Conservation (phyloP, 2,113 vertebrate species). For the Galemys pyrenaicus region DNA sequence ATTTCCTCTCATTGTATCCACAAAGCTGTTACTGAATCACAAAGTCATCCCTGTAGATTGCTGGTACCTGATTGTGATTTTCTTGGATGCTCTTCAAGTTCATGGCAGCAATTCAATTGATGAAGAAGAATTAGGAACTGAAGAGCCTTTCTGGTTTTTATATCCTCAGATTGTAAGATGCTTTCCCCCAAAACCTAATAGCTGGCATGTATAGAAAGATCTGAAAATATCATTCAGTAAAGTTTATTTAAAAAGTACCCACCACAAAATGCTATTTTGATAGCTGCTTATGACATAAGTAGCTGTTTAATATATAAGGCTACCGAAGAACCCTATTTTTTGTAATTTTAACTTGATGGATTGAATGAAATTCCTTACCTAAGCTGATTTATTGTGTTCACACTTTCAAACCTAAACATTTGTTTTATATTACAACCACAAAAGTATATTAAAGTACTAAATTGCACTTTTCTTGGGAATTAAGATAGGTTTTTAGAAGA, state of each 20-base stretch:
- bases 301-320: neutral
- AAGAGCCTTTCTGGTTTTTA: slow-evolving; percentile 16
- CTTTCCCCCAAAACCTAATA: neutral
- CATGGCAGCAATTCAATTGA: slow-evolving; percentile 32
- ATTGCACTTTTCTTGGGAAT: neutral
- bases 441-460: neutral
- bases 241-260: neutral
- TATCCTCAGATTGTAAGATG: slow-evolving; percentile 16
- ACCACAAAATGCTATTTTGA: slow-evolving; percentile 41
- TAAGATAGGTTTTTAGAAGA: neutral
- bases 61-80: slow-evolving; percentile 50
- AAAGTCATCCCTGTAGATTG: neutral
- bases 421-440: neutral
- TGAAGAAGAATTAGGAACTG: slow-evolving; percentile 19
- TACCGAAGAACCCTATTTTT: neutral
- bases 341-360: neutral
- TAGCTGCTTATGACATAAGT: neutral
- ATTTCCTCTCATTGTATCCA: slow-evolving; percentile 54
- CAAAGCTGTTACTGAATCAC: neutral
- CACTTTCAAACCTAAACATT: slow-evolving; percentile 31
- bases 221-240: slow-evolving; percentile 47
- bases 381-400: slow-evolving; percentile 9
- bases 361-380: neutral
- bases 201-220: slow-evolving; percentile 17
- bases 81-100: slow-evolving; percentile 45